Evolutionary conservation across 2,888 invertebrate genomes (phyloP).

Genomic region (Anaspis maculata): DNA sequence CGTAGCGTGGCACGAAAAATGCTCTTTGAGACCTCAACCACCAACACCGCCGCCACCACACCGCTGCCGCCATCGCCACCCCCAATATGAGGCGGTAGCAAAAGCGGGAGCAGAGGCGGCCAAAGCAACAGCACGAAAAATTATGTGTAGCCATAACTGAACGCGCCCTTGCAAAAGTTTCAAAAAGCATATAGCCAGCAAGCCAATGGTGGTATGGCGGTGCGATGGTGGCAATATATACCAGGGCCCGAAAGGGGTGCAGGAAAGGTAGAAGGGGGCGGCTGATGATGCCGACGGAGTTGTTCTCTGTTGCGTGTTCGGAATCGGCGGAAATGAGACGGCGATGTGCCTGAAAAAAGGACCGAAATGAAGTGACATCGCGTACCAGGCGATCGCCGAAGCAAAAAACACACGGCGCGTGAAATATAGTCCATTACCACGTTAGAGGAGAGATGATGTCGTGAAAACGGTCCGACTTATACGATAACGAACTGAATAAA

Average conservation of each 20-base stretch:
- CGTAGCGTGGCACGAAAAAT: slow-evolving; percentile 29
- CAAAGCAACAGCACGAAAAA: slow-evolving; percentile 31
- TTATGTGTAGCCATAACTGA: slow-evolving; percentile 32
- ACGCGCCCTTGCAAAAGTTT: slow-evolving; percentile 28
- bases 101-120: too few species aligned
- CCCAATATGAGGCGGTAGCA: too few species aligned
- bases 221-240: too few species aligned
- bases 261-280: too few species aligned
- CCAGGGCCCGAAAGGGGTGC: too few species aligned
- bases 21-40: slow-evolving; percentile 26
- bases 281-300: too few species aligned
- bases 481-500: slow-evolving; percentile 22
- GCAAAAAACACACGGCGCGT: slow-evolving; percentile 26
- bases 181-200: too few species aligned
- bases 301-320: slow-evolving; percentile 35
- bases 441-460: slow-evolving; percentile 25
- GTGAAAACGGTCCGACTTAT: slow-evolving; percentile 17
- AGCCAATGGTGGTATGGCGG: too few species aligned
- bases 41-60: too few species aligned
- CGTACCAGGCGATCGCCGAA: slow-evolving; percentile 32
- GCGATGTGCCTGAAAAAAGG: slow-evolving; percentile 34
- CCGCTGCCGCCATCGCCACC: too few species aligned
- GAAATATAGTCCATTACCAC: slow-evolving; percentile 36
- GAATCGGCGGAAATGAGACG: slow-evolving; percentile 35
- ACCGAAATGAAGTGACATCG: slow-evolving; percentile 36